A percentile compares a stretch with the other conserved stretches of the same genome.
These are phyloP conservation scores for Caenorhabditis uteleia DNA, from an alignment of 2,888 invertebrate species.

Conservation along the genomic window DNA sequence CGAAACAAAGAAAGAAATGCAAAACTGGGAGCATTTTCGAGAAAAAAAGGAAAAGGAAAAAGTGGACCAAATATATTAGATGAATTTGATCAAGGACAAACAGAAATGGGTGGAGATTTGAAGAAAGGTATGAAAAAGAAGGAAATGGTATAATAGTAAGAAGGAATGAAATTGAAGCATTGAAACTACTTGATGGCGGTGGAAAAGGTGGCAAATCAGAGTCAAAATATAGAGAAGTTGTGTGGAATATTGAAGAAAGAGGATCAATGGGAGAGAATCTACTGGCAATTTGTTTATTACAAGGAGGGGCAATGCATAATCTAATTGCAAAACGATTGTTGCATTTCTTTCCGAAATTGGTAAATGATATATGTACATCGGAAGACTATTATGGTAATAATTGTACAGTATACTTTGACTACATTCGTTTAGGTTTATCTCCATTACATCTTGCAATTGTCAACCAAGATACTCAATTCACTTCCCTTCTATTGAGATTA, in stretches of 20 bases:
- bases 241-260: slow-evolving; percentile 58
- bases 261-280: slow-evolving; percentile 84
- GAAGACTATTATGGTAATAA: slow-evolving; percentile 67
- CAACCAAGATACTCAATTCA: slow-evolving; percentile 96
- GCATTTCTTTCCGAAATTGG: slow-evolving; percentile 89
- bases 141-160: not conserved
- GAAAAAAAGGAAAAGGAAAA: slow-evolving; percentile 63
- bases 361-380: slow-evolving; percentile 73
- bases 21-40: slow-evolving; percentile 50
- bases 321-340: slow-evolving; percentile 85
- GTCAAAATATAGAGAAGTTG: slow-evolving; percentile 74
- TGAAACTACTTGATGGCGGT: slow-evolving; percentile 66
- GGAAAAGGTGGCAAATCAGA: slow-evolving; percentile 65
- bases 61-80: slow-evolving; percentile 59
- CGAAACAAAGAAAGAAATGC: slow-evolving; percentile 81
- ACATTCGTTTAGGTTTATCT: slow-evolving; percentile 47
- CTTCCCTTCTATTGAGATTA: slow-evolving; percentile 89
- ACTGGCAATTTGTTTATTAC: slow-evolving; percentile 80
- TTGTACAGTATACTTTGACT: too few species aligned
- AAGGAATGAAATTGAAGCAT: slow-evolving; percentile 38
- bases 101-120: slow-evolving; percentile 56
- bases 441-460: slow-evolving; percentile 92
- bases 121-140: slow-evolving; percentile 54
- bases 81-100: slow-evolving; percentile 54
- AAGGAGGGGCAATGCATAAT: slow-evolving; percentile 60